A percentile compares a stretch with the other conserved stretches of the same genome.
Evolutionary conservation across 2,888 invertebrate species (phyloP).

Genomic region (Cactoblastis cactorum): DNA sequence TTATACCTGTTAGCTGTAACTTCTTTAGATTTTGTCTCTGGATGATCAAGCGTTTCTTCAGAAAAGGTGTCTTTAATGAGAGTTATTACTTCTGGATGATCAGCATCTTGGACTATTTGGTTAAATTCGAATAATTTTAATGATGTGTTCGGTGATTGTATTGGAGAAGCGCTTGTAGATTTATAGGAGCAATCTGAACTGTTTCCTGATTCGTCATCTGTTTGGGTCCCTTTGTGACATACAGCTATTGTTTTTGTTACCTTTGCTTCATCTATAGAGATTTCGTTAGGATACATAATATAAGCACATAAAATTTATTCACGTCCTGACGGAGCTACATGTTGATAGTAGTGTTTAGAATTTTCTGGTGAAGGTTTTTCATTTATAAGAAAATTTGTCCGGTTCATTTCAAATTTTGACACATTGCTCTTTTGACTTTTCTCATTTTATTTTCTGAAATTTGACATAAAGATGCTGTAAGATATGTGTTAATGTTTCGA

Average conservation of each 20-base stretch:
- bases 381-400: conserved; percentile 16
- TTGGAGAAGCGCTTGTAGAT: background rate
- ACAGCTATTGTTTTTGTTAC: conserved; percentile 22
- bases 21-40: conserved; percentile 18
- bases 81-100: conserved; percentile 27
- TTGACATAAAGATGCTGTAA: too few relatives aligned
- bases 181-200: conserved; percentile 10
- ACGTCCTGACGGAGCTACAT: background rate
- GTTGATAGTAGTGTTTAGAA: background rate
- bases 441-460: conserved; percentile 17
- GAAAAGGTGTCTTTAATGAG: conserved; percentile 36
- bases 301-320: conserved; percentile 11
- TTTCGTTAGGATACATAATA: conserved; percentile 40
- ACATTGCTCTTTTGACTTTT: conserved; percentile 1
- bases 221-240: conserved; percentile 39
- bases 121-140: conserved; percentile 35
- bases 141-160: conserved; percentile 23
- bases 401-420: conserved; percentile 1
- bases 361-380: background rate
- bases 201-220: conserved; percentile 23
- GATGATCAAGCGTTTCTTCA: conserved; percentile 30
- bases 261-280: conserved; percentile 24
- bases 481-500: too few relatives aligned
- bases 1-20: conserved; percentile 29
- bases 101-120: conserved; percentile 34